Conservation (phyloP, 1,140 invertebrate genomes). For the Eupeodes corollae region DNA sequence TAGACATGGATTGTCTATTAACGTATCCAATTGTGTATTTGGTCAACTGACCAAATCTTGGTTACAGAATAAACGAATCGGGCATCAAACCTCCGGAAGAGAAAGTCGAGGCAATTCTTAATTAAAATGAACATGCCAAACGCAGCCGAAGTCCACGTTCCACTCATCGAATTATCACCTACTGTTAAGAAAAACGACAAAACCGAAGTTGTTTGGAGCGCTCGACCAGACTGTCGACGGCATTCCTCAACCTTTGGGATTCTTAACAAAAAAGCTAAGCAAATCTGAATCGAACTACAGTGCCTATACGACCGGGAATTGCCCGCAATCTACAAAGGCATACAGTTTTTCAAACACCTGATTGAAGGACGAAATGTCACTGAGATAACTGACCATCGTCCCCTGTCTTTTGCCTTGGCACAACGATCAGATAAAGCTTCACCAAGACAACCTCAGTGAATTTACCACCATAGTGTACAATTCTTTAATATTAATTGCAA, state of each 20-base stretch:
- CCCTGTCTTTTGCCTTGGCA: too few relatives aligned
- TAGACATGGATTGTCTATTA: slow-evolving; percentile 21
- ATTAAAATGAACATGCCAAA: slow-evolving; percentile 18
- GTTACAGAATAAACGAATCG: slow-evolving; percentile 9
- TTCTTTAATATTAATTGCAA: too few relatives aligned
- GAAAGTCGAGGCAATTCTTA: slow-evolving; percentile 2
- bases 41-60: slow-evolving; percentile 15
- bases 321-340: slow-evolving; percentile 20
- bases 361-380: slow-evolving; percentile 38
- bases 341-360: slow-evolving; percentile 10
- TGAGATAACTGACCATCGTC: too few relatives aligned
- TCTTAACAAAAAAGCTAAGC: background rate
- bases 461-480: too few relatives aligned
- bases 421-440: too few relatives aligned
- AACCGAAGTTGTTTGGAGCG: slow-evolving; percentile 17
- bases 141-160: slow-evolving; percentile 14
- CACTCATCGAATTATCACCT: slow-evolving; percentile 5
- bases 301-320: slow-evolving; percentile 30
- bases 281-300: slow-evolving; percentile 5
- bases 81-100: slow-evolving; percentile 12
- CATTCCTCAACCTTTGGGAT: background rate
- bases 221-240: slow-evolving; percentile 12
- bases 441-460: too few relatives aligned
- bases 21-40: slow-evolving; percentile 20
- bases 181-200: slow-evolving; percentile 15